These are phyloP conservation scores for Tetraodon nigroviridis DNA, from an alignment of 2,113 vertebrate species.

Conservation along the genomic window DNA sequence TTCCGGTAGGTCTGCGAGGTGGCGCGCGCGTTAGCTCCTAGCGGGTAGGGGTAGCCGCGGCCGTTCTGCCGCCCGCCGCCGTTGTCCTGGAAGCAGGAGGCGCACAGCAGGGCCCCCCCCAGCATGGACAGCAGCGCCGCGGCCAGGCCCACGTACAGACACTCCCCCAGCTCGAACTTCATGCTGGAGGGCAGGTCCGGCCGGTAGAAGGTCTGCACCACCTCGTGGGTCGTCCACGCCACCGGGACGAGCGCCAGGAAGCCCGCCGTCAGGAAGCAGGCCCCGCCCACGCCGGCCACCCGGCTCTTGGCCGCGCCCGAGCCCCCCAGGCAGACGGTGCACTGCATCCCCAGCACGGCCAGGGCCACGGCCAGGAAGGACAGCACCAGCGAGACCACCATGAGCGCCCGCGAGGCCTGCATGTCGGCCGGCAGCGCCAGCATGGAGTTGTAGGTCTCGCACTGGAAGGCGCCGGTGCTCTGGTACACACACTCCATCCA, in stretches of 20 bases:
- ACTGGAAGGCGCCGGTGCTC: constrained; percentile 95
- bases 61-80: constrained; percentile 42
- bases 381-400: constrained; percentile 87
- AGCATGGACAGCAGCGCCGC: constrained; percentile 82
- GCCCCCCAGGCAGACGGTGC: constrained; percentile 85
- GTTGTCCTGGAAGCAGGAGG: constrained; percentile 75
- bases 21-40: constrained; percentile 12
- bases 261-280: constrained; percentile 79
- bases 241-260: constrained; percentile 86
- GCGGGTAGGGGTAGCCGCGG: constrained; percentile 66
- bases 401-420: constrained; percentile 88
- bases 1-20: constrained; percentile 63
- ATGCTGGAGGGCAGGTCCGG: constrained; percentile 78
- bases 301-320: constrained; percentile 73
- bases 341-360: constrained; percentile 85
- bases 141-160: constrained; percentile 86
- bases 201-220: constrained; percentile 87
- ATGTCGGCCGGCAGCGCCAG: constrained; percentile 82
- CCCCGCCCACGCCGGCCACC: constrained; percentile 78
- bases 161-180: constrained; percentile 91
- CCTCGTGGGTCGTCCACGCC: constrained; percentile 88
- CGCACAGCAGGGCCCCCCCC: constrained; percentile 83
- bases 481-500: constrained; percentile 97
- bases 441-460: constrained; percentile 94
- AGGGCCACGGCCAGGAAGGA: constrained; percentile 78